Conservation (phyloP, 2,797 vertebrate species). For the Eulemur mongoz region DNA sequence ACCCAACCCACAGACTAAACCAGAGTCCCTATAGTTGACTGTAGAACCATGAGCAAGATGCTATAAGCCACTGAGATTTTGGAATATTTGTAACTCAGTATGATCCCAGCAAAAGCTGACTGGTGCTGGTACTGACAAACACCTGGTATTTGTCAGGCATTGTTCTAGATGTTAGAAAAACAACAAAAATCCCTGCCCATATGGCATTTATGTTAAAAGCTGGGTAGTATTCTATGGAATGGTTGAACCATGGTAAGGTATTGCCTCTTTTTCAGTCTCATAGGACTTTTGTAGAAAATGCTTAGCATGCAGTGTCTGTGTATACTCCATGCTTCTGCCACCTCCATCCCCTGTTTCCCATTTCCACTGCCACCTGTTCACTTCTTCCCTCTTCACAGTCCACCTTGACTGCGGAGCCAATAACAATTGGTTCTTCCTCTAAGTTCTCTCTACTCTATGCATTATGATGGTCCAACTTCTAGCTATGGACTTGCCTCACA, state of each 20-base stretch:
- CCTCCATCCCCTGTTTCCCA: background rate
- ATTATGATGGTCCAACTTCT: background rate
- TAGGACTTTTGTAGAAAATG: background rate
- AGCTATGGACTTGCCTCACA: background rate
- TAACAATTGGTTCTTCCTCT: background rate
- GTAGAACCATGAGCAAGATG: background rate
- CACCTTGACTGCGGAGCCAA: background rate
- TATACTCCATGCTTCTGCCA: background rate
- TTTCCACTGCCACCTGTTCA: background rate
- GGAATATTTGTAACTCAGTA: background rate
- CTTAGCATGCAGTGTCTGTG: background rate
- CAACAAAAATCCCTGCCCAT: background rate
- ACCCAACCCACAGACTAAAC: background rate
- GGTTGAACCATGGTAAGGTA: background rate
- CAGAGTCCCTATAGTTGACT: background rate
- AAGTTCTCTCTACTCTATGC: background rate
- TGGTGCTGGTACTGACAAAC: background rate
- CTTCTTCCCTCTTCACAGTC: background rate
- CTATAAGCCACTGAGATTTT: background rate
- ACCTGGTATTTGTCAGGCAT: background rate
- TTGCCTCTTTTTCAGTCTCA: background rate
- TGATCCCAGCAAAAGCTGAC: constrained; percentile 15
- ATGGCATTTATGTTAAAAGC: constrained; percentile 15
- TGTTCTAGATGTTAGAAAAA: constrained; percentile 4
- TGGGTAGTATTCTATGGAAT: background rate